phyloP scores from a whole-genome alignment of 2,888 invertebrate species.

The Podotricha telesiphe region DNA sequence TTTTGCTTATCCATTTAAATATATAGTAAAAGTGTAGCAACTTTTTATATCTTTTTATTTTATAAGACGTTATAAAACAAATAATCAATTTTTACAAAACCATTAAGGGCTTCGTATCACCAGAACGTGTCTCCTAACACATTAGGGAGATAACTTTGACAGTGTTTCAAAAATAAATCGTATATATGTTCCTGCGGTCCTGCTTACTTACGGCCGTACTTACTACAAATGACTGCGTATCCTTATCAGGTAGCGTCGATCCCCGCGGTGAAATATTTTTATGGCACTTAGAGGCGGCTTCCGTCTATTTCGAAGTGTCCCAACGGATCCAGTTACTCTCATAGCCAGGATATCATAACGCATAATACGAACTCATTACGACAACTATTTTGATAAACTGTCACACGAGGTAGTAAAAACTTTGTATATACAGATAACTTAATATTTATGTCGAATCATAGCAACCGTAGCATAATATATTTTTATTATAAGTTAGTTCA shows the following conservation, averaged over 20 bases:
- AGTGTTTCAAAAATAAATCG: constrained; percentile 67
- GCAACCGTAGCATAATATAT: neutral
- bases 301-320: constrained; percentile 63
- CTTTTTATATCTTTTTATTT: constrained; percentile 16
- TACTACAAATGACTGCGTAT: constrained; percentile 77
- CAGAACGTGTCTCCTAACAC: constrained; percentile 61
- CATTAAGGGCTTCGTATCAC: constrained; percentile 56
- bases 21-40: constrained; percentile 1
- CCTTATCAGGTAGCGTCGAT: constrained; percentile 78
- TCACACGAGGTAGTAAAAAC: constrained; percentile 34
- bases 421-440: constrained; percentile 29
- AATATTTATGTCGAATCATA: constrained; percentile 27
- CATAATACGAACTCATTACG: constrained; percentile 57
- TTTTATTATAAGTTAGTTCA: neutral
- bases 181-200: constrained; percentile 53
- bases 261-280: constrained; percentile 77
- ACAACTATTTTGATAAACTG: constrained; percentile 55
- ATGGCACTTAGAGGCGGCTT: constrained; percentile 72
- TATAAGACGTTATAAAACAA: neutral
- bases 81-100: constrained; percentile 33
- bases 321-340: constrained; percentile 69
- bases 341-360: constrained; percentile 60
- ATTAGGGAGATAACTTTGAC: constrained; percentile 55
- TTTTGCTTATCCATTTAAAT: constrained; percentile 66
- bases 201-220: constrained; percentile 62